Percentiles rank a stretch among this genome's conserved stretches.
phyloP scores from a whole-genome alignment of 2,888 invertebrate genomes.

The Elmis aenea region DNA sequence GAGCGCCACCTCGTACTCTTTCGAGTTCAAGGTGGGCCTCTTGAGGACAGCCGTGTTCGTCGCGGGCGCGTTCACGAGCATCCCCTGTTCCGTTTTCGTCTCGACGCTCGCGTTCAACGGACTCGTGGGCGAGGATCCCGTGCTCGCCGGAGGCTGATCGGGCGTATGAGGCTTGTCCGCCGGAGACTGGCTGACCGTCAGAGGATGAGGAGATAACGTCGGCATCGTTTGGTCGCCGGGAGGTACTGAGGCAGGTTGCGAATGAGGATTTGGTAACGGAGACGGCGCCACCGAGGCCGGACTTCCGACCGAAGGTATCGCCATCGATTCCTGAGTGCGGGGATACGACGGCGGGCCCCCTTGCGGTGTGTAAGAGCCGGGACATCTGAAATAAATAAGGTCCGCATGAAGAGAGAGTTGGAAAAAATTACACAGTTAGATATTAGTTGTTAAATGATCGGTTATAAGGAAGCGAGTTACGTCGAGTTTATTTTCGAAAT shows the following conservation, averaged over 20 bases:
- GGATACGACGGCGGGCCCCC: constrained; percentile 65
- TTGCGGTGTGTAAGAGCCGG: constrained; percentile 52
- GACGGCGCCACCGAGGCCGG: constrained; percentile 52
- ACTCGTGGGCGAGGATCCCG: constrained; percentile 29
- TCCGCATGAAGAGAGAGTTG: neutral
- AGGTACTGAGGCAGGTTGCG: constrained; percentile 66
- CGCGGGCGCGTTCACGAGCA: constrained; percentile 24
- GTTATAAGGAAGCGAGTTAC: neutral
- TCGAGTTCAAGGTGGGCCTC: constrained; percentile 72
- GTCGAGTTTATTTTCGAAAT: too few relatives aligned
- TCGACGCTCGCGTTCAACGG: constrained; percentile 32
- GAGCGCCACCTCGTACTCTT: constrained; percentile 73
- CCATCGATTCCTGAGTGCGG: constrained; percentile 54
- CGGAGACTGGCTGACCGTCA: constrained; percentile 31
- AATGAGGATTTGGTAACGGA: constrained; percentile 65
- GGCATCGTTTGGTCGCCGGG: constrained; percentile 62
- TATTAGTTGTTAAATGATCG: neutral
- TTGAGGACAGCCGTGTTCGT: constrained; percentile 47
- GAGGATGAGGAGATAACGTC: constrained; percentile 65
- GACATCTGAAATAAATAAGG: constrained; percentile 34
- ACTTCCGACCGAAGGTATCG: constrained; percentile 54
- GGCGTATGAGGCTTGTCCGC: constrained; percentile 32
- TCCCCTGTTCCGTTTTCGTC: constrained; percentile 27
- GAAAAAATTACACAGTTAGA: too few relatives aligned
- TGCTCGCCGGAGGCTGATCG: constrained; percentile 30